Evolutionary conservation across 1,140 invertebrate genomes (phyloP), one percentile per base, ranked within the genome.

Genomic region (Tribolium castaneum): DNA sequence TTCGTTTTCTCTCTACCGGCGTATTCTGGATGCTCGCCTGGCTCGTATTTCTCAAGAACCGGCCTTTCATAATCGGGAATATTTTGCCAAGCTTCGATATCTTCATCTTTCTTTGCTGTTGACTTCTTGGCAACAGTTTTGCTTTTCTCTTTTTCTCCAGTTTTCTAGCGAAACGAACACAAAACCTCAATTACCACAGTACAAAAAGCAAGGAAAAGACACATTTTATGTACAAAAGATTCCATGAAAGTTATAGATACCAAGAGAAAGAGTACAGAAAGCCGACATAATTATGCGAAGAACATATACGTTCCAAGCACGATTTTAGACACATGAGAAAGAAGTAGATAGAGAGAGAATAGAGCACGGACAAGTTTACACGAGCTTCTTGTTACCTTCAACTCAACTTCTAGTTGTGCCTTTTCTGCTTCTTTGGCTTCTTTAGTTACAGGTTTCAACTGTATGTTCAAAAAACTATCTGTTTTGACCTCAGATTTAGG

Each of bases 1-100:
- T 86, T 85, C 1, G 85, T 86, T 81, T 85, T 86, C 14, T 86
- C 86, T 70, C 84, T 81, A 54, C 85, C 85, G 16, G 78, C 80
- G 76, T 83, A 86, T 56, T 85, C 84, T 35, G 81, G 76, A 19
- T 73, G 81, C 19, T 80, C 82, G 59, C 83, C 88, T 86, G 89
- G 89, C 77, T 90, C 88, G 81, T 89, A 91, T 87, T 92, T 92
- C 83, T 93, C 92, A 12, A 93, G 88, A 5, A 92, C 91, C 3
- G 92, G 87, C 77, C 91, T 89, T 76, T 92, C 91, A 82, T 92
- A 92, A 86, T 94, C 92, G 16, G 93, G 91, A 80, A 94, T 94
- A 85, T 94, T 92, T n/a, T 92, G 92, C 70, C 93, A 88, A 16
- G 93, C 83, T 25, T 84, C 92, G 62, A 91, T 92, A 70, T 85